Percentiles rank a stretch among this genome's conserved stretches.
Conservation (phyloP, 2,888 invertebrate species). For the Lapara coniferarum region DNA sequence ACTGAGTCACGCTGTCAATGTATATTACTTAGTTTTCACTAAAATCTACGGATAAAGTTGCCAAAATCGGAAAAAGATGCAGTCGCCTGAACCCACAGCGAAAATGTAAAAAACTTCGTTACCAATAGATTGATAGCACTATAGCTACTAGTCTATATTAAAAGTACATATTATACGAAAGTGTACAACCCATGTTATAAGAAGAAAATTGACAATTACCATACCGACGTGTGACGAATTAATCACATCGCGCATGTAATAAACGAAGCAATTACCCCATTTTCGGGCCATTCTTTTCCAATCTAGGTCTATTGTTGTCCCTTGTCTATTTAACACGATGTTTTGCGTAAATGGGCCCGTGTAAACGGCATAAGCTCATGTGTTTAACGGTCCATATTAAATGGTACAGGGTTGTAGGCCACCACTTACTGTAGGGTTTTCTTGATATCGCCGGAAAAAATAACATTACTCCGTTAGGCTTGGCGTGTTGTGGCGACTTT, state of each 20-base stretch:
- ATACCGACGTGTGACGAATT: constrained; percentile 22
- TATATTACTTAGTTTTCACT: too few relatives aligned
- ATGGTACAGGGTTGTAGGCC: constrained; percentile 27
- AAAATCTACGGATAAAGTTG: too few relatives aligned
- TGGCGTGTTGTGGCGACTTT: background rate
- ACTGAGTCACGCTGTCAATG: background rate
- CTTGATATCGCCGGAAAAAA: constrained; percentile 44
- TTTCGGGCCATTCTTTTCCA: constrained; percentile 8
- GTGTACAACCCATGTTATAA: background rate
- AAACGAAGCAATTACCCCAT: constrained; percentile 22
- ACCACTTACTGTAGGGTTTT: constrained; percentile 41
- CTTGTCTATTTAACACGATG: constrained; percentile 22
- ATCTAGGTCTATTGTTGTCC: constrained; percentile 25
- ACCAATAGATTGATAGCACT: too few relatives aligned
- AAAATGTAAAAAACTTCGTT: too few relatives aligned
- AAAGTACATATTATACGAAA: background rate
- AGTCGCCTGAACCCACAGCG: background rate
- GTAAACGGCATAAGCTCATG: constrained; percentile 22
- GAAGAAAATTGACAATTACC: constrained; percentile 13
- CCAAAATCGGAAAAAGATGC: background rate
- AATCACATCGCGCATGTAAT: constrained; percentile 6
- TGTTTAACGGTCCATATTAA: constrained; percentile 22
- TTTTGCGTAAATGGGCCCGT: constrained; percentile 23
- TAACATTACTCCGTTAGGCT: constrained; percentile 33
- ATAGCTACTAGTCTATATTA: too few relatives aligned